phyloP scores from a whole-genome alignment of 2,797 vertebrate species.

The Lagocephalus sceleratus region DNA sequence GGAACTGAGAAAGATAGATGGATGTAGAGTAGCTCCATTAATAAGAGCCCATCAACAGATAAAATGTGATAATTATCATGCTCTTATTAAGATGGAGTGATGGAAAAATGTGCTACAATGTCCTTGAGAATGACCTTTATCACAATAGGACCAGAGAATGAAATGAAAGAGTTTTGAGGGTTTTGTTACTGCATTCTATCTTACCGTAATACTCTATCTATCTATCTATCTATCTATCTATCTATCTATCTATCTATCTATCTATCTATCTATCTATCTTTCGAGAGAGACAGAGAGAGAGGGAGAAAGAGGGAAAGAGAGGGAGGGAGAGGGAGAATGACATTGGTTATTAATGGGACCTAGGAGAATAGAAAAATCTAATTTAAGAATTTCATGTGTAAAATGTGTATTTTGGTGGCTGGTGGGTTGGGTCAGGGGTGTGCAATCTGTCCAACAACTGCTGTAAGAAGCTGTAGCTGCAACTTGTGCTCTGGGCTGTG shows the following conservation, averaged over 20 bases:
- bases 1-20: slow-evolving; percentile 29
- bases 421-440: not conserved
- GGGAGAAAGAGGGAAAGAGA: no score
- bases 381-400: not conserved
- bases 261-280: no score
- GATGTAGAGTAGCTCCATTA: slow-evolving; percentile 53
- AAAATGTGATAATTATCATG: slow-evolving; percentile 59
- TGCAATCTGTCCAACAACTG: slow-evolving; percentile 5
- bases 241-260: no score
- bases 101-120: slow-evolving; percentile 57
- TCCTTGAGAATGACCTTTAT: slow-evolving; percentile 62
- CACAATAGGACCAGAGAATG: slow-evolving; percentile 49
- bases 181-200: slow-evolving; percentile 17
- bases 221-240: not conserved
- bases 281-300: no score
- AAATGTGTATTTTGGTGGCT: slow-evolving; percentile 1
- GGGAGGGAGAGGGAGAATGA: no score
- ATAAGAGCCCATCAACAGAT: slow-evolving; percentile 57
- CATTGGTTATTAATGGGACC: no score
- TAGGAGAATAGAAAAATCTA: no score
- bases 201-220: no score
- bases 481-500: not conserved
- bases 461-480: slow-evolving; percentile 3
- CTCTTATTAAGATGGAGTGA: slow-evolving; percentile 57
- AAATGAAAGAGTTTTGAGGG: slow-evolving; percentile 11